Evolutionary conservation across 2,113 vertebrate species (phyloP).

Genomic region (Plotosus lineatus): DNA sequence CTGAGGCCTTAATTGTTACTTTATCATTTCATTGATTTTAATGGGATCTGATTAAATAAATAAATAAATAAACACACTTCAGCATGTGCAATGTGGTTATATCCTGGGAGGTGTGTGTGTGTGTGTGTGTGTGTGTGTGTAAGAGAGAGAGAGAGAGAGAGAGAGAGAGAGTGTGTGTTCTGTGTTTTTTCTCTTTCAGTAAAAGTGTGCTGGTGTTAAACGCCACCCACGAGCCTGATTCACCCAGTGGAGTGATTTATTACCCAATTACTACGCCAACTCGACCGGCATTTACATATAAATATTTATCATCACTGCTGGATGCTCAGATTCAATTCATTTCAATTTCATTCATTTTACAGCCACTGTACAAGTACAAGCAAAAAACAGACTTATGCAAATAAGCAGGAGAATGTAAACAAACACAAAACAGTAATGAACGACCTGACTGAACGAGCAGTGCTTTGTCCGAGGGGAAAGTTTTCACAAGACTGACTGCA

Average conservation of each 20-base stretch:
- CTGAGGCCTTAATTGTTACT: background rate
- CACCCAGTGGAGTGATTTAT: constrained; percentile 55
- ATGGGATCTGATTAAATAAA: background rate
- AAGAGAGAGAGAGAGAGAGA: no score
- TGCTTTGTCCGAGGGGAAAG: background rate
- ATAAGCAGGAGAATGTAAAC: background rate
- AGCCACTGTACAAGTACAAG: constrained; percentile 1
- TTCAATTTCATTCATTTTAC: background rate
- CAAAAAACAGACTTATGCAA: constrained; percentile 10
- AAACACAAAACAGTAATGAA: background rate
- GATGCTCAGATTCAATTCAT: background rate
- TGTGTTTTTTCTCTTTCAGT: background rate
- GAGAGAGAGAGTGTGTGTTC: background rate
- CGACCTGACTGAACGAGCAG: background rate
- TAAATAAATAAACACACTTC: no score
- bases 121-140: background rate
- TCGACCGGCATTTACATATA: constrained; percentile 39
- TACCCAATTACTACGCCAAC: constrained; percentile 44
- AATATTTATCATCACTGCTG: constrained; percentile 35
- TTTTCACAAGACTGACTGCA: background rate
- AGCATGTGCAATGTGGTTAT: no score
- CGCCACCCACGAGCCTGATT: constrained; percentile 53
- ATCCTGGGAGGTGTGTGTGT: background rate
- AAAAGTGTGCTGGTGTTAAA: constrained; percentile 6
- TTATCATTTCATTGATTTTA: background rate